These are phyloP conservation scores for Volucella bombylans DNA, from an alignment of 2,888 invertebrate genomes.

Conservation along the genomic window DNA sequence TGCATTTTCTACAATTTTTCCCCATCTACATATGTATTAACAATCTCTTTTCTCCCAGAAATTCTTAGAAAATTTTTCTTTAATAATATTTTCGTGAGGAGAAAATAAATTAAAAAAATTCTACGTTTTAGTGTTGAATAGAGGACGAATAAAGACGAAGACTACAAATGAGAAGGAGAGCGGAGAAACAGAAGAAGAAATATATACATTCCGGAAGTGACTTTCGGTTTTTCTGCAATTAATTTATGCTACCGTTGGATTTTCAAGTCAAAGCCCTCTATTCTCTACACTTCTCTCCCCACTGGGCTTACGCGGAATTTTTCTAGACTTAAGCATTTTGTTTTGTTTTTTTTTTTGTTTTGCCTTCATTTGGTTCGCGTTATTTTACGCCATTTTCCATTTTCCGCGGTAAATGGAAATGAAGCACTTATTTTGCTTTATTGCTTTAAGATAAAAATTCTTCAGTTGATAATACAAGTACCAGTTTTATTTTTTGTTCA, in stretches of 20 bases:
- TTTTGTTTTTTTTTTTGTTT: constrained; percentile 50
- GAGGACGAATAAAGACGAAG: background rate
- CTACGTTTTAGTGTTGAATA: constrained; percentile 43
- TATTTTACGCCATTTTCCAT: constrained; percentile 29
- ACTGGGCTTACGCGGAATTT: constrained; percentile 45
- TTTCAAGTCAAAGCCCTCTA: constrained; percentile 64
- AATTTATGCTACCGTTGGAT: constrained; percentile 76
- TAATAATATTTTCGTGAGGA: constrained; percentile 29
- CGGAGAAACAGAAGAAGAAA: constrained; percentile 57
- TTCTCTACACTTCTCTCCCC: constrained; percentile 4
- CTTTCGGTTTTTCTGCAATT: constrained; percentile 79
- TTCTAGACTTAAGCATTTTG: constrained; percentile 74
- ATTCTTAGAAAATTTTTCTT: constrained; percentile 49
- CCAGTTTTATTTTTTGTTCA: constrained; percentile 36
- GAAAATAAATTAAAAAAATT: constrained; percentile 15
- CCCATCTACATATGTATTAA: background rate
- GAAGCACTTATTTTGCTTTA: constrained; percentile 81
- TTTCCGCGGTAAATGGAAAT: constrained; percentile 80
- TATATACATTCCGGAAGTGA: constrained; percentile 79
- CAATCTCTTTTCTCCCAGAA: constrained; percentile 9
- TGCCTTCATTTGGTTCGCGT: constrained; percentile 18
- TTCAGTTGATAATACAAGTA: constrained; percentile 75
- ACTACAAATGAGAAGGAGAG: constrained; percentile 20
- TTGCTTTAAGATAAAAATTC: constrained; percentile 76
- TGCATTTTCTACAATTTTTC: constrained; percentile 45